phyloP scores from a whole-genome alignment of 2,797 vertebrate genomes.

The Gallirallus australis region DNA sequence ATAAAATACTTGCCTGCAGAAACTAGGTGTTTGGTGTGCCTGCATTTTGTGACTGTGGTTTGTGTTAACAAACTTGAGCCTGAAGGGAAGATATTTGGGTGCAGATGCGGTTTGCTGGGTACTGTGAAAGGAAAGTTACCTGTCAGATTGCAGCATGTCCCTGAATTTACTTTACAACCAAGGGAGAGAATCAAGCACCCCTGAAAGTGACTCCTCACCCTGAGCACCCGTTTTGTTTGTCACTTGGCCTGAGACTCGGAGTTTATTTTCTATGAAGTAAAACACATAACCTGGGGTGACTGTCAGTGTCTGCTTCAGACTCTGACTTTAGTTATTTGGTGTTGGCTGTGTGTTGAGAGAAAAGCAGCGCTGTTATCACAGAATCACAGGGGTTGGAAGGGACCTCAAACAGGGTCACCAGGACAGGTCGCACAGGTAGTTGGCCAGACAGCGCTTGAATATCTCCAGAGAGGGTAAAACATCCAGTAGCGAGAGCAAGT shows the following conservation, averaged over 20 bases:
- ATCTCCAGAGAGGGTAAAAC: too few relatives aligned
- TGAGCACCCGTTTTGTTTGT: not conserved
- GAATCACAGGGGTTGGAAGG: too few relatives aligned
- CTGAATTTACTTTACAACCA: not conserved
- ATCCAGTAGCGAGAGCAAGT: accelerated
- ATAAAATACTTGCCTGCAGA: conserved; percentile 45
- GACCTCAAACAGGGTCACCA: too few relatives aligned
- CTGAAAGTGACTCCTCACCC: not conserved
- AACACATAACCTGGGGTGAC: not conserved
- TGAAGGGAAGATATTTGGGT: not conserved
- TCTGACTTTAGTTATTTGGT: too few relatives aligned
- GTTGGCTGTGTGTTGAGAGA: too few relatives aligned
- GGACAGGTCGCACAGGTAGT: too few relatives aligned
- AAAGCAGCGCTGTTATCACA: too few relatives aligned
- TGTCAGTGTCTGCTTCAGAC: not conserved
- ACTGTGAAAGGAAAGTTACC: not conserved
- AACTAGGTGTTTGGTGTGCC: accelerated
- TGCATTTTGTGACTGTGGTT: not conserved
- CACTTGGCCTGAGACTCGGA: not conserved
- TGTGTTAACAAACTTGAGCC: not conserved
- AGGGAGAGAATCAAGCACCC: accelerated
- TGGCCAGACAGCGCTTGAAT: too few relatives aligned
- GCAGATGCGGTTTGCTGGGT: not conserved
- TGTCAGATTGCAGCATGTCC: not conserved
- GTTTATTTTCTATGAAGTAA: not conserved